A percentile compares a stretch with the other conserved stretches of the same genome.
Conservation (phyloP, 2,113 vertebrate species). For the Phocoena phocoena region DNA sequence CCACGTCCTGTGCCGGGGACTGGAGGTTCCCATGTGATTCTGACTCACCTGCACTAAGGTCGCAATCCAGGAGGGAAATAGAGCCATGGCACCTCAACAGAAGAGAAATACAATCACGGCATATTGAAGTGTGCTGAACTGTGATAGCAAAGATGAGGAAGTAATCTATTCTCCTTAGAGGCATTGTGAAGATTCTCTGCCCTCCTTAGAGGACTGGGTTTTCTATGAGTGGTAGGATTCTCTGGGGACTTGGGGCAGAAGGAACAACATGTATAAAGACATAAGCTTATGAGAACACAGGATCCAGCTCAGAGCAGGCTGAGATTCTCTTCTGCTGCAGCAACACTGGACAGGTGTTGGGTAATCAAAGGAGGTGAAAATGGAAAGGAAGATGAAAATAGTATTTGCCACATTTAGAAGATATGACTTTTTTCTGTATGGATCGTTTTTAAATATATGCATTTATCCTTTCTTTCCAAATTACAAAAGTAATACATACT, state of each 20-base stretch:
- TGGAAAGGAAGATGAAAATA: background rate
- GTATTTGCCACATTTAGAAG: background rate
- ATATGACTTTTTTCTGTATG: background rate
- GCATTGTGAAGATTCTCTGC: background rate
- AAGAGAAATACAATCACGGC: background rate
- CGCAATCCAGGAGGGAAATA: background rate
- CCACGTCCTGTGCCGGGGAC: background rate
- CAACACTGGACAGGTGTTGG: background rate
- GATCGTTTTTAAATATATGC: background rate
- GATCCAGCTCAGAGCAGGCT: background rate
- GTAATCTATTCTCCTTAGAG: background rate
- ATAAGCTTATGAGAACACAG: background rate
- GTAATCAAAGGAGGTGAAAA: background rate
- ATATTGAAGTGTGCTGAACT: background rate
- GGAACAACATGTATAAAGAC: background rate
- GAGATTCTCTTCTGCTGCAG: background rate
- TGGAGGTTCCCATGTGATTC: background rate
- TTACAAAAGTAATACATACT: background rate
- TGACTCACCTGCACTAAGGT: background rate
- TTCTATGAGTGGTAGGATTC: background rate
- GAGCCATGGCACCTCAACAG: background rate
- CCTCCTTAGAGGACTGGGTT: background rate
- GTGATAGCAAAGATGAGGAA: background rate
- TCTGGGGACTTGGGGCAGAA: background rate
- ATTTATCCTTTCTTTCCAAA: conserved; percentile 13